A percentile compares a stretch with the other conserved stretches of the same genome.
Conservation (phyloP, 2,113 vertebrate species). For the Pluvianellus socialis region DNA sequence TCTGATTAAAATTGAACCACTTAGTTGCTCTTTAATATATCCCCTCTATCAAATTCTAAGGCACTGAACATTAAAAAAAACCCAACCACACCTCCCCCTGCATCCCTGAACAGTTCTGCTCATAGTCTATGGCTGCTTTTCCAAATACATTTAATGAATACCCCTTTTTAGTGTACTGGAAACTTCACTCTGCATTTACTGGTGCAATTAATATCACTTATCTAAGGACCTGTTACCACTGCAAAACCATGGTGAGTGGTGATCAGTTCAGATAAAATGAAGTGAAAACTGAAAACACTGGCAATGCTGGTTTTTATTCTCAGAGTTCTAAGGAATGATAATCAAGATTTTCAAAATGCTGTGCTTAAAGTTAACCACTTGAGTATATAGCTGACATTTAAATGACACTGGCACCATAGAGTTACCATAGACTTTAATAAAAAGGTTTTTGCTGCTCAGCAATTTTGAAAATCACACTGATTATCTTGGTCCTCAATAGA, state of each 20-base stretch:
- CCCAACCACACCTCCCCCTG: rapidly evolving
- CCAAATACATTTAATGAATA: neutral
- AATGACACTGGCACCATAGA: neutral
- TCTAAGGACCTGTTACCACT: neutral
- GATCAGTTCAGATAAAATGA: neutral
- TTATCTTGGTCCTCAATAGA: neutral
- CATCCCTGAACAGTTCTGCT: neutral
- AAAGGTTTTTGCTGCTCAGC: neutral
- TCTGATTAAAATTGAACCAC: neutral
- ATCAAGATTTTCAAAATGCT: neutral
- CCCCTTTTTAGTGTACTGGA: neutral
- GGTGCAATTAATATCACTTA: neutral
- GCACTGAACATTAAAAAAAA: neutral
- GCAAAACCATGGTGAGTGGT: neutral
- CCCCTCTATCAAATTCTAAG: neutral
- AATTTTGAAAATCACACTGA: neutral
- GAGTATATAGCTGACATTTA: neutral
- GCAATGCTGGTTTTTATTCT: neutral
- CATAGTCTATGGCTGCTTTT: neutral
- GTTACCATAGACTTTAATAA: neutral
- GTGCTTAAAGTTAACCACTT: neutral
- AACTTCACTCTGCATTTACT: neutral
- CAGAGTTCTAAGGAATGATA: neutral
- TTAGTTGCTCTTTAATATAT: neutral
- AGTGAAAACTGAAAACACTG: neutral